Evolutionary conservation across 2,113 vertebrate species (phyloP).

Genomic region (Trematocara marginatum): DNA sequence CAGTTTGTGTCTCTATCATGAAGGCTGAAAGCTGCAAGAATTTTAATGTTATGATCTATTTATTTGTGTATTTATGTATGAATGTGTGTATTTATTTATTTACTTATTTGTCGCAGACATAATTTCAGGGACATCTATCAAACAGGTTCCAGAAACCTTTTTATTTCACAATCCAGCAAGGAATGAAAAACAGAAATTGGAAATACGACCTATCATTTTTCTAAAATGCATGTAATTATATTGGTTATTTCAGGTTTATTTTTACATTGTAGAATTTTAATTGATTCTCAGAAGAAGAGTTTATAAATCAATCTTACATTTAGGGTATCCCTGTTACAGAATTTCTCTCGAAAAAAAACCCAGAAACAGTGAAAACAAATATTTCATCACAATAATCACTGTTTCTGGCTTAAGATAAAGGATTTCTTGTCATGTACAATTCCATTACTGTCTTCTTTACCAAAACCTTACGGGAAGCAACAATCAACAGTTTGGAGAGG

Average conservation of each 20-base stretch:
- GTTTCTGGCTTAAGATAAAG: neutral
- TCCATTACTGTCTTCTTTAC: neutral
- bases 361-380: neutral
- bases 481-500: conserved; percentile 27
- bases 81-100: neutral
- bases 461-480: conserved; percentile 5
- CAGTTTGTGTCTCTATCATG: neutral
- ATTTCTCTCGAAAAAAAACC: neutral
- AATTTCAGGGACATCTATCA: neutral
- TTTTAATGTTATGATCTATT: neutral
- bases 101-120: neutral
- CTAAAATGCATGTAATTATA: neutral
- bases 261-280: neutral
- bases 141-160: neutral
- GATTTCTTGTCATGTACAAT: neutral
- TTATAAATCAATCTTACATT: neutral
- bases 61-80: neutral
- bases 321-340: neutral
- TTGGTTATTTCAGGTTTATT: neutral
- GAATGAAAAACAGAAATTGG: neutral
- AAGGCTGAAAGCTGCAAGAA: neutral
- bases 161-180: neutral
- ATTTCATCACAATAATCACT: neutral
- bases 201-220: neutral
- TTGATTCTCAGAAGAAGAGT: neutral